Conservation (phyloP, 2,888 invertebrate species). For the Parnassius mnemosyne region DNA sequence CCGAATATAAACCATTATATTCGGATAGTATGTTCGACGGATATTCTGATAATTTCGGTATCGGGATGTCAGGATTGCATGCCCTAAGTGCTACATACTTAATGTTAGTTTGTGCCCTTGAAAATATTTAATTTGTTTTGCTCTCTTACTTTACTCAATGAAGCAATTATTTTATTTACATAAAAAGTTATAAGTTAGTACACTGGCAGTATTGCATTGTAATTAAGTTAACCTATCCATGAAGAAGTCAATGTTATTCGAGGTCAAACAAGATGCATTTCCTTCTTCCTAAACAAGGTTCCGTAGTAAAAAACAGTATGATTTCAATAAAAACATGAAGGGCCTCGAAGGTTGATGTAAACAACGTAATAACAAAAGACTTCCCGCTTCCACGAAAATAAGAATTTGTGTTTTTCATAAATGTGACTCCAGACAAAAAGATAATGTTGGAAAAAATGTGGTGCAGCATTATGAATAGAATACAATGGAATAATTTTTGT, state of each 20-base stretch:
- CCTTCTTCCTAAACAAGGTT: slow-evolving; percentile 45
- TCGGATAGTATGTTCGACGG: too few relatives aligned
- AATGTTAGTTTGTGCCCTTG: too few relatives aligned
- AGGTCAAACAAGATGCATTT: slow-evolving; percentile 41
- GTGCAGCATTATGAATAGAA: too few relatives aligned
- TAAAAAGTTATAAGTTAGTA: slow-evolving; percentile 14
- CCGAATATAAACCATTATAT: too few relatives aligned
- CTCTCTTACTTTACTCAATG: too few relatives aligned
- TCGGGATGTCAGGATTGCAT: too few relatives aligned
- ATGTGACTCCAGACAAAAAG: neutral
- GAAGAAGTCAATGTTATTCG: slow-evolving; percentile 40
- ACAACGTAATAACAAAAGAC: slow-evolving; percentile 45
- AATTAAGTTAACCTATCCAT: slow-evolving; percentile 27
- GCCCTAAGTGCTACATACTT: too few relatives aligned
- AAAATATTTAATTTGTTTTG: too few relatives aligned
- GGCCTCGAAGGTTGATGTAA: slow-evolving; percentile 49
- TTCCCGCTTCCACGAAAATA: slow-evolving; percentile 41
- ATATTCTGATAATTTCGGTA: too few relatives aligned
- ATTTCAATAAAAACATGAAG: slow-evolving; percentile 40
- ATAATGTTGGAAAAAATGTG: neutral
- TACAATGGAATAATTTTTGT: too few relatives aligned
- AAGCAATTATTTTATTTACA: too few relatives aligned
- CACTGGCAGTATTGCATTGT: slow-evolving; percentile 15
- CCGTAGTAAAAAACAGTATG: slow-evolving; percentile 49
- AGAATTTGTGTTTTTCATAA: slow-evolving; percentile 7